Evolutionary conservation across 1,140 invertebrate species (phyloP).

Genomic region (Drosophila varians): DNA sequence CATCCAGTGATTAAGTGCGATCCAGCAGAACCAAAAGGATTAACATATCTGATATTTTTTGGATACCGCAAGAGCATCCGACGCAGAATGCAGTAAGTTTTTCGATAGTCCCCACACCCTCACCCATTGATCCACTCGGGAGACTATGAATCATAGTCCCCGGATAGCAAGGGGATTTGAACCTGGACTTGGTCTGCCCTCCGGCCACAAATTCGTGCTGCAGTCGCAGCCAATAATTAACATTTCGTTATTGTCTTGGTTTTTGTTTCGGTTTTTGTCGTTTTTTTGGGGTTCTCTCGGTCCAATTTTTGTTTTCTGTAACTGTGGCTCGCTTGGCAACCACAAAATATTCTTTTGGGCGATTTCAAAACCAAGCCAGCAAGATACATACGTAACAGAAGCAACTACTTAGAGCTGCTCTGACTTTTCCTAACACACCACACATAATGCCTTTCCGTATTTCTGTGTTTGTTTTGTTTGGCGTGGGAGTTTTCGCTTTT

Average conservation of each 20-base stretch:
- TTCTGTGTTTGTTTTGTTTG: conserved; percentile 28
- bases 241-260: conserved; percentile 62
- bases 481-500: conserved; percentile 71
- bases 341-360: conserved; percentile 76
- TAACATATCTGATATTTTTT: conserved; percentile 16
- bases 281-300: conserved; percentile 47
- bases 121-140: neutral
- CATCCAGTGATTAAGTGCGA: conserved; percentile 28
- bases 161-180: conserved; percentile 16
- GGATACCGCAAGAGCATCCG: conserved; percentile 21
- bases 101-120: neutral
- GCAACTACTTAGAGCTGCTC: conserved; percentile 20
- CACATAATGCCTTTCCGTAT: conserved; percentile 18
- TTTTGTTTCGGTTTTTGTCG: neutral
- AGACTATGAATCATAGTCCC: conserved; percentile 51
- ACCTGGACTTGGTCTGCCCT: conserved; percentile 36
- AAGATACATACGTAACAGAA: conserved; percentile 48
- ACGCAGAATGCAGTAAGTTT: conserved; percentile 67
- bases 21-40: conserved; percentile 27
- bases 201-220: conserved; percentile 51
- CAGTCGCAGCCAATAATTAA: conserved; percentile 53
- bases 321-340: conserved; percentile 58
- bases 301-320: conserved; percentile 29
- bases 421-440: conserved; percentile 42
- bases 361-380: conserved; percentile 59